Evolutionary conservation across 2,797 vertebrate species (phyloP).

Genomic region (Tolypeutes matacus): DNA sequence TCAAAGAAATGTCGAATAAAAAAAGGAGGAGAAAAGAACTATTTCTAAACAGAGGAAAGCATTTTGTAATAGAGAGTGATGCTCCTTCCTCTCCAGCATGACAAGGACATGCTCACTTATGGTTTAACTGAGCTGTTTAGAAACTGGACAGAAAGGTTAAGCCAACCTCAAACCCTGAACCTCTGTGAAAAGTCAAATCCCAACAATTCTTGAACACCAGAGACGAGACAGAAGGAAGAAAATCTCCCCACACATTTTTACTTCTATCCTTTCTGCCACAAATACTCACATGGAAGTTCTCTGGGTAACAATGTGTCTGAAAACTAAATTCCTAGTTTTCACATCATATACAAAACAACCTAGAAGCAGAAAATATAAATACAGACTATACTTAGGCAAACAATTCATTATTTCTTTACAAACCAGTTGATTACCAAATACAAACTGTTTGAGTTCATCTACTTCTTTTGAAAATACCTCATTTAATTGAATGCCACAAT

Average conservation of each 20-base stretch:
- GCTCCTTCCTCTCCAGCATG: neutral
- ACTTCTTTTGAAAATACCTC: conserved; percentile 55
- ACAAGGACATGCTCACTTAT: neutral
- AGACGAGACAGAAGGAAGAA: neutral
- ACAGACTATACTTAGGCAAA: neutral
- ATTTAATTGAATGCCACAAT: neutral
- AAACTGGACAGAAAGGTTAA: conserved; percentile 57
- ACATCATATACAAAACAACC: neutral
- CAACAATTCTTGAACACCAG: neutral
- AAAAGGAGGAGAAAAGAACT: neutral
- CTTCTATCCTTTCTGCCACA: neutral
- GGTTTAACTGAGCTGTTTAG: conserved; percentile 42
- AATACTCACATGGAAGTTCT: neutral
- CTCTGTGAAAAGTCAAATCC: neutral
- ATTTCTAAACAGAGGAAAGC: conserved; percentile 22
- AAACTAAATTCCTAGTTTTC: too few relatives aligned
- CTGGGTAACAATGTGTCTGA: too few relatives aligned
- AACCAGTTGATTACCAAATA: neutral
- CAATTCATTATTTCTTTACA: neutral
- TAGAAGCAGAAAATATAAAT: neutral
- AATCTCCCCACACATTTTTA: neutral
- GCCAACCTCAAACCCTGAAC: neutral
- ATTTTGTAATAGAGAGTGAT: conserved; percentile 8
- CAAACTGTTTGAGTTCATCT: neutral
- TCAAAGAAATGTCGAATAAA: conserved; percentile 63